phyloP scores from a whole-genome alignment of 2,113 vertebrate species.

The Xyrauchen texanus region DNA sequence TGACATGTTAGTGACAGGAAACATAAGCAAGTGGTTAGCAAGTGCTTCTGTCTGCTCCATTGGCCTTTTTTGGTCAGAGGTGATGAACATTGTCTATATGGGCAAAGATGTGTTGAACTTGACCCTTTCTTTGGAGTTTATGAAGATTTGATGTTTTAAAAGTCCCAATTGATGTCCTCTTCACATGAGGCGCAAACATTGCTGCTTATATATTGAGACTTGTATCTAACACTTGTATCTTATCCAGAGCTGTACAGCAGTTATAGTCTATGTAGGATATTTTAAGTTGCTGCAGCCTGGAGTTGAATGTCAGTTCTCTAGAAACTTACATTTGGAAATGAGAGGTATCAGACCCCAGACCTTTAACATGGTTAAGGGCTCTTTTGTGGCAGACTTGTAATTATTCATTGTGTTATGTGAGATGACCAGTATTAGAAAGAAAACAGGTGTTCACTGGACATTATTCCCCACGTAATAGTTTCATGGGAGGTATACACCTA shows the following conservation, averaged over 20 bases:
- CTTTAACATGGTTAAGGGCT: neutral
- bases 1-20: conserved; percentile 46
- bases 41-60: neutral
- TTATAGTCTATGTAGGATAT: neutral
- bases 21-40: conserved; percentile 14
- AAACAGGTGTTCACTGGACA: conserved; percentile 42
- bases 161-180: neutral
- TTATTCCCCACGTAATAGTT: neutral
- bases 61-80: neutral
- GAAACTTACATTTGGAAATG: neutral
- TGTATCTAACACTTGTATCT: too few species aligned
- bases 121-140: neutral
- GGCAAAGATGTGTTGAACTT: neutral
- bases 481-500: conserved; percentile 4
- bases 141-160: neutral
- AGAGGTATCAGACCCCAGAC: too few species aligned
- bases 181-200: neutral
- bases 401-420: conserved; percentile 33
- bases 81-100: neutral
- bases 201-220: conserved; percentile 52
- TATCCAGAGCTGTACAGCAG: too few species aligned
- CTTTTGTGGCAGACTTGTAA: neutral
- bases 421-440: conserved; percentile 35
- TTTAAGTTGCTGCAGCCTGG: neutral
- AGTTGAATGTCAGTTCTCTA: neutral